phyloP scores from a whole-genome alignment of 2,797 vertebrate genomes.

The Myripristis jacobus region DNA sequence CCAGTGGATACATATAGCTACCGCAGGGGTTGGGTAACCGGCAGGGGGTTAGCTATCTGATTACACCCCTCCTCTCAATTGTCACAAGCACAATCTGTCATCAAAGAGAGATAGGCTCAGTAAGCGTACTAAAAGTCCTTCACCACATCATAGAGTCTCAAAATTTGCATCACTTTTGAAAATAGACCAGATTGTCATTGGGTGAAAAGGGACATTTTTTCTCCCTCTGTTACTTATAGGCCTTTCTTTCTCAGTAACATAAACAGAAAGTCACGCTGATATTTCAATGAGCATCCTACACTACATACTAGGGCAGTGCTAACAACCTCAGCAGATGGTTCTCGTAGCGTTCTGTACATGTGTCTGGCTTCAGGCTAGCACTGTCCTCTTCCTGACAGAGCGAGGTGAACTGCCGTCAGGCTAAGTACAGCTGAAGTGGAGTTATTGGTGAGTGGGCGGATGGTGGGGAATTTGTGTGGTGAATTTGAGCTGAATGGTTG shows the following conservation, averaged over 20 bases:
- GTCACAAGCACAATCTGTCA: slow-evolving; percentile 54
- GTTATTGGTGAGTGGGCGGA: background rate
- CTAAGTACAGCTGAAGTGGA: slow-evolving; percentile 14
- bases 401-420: slow-evolving; percentile 45
- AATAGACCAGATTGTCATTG: background rate
- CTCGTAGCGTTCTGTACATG: slow-evolving; percentile 32
- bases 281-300: slow-evolving; percentile 15
- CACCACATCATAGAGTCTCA: background rate
- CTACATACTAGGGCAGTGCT: background rate
- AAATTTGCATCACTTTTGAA: slow-evolving; percentile 36
- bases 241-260: background rate
- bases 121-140: slow-evolving; percentile 26
- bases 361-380: slow-evolving; percentile 47
- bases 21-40: slow-evolving; percentile 59
- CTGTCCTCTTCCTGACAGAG: slow-evolving; percentile 49
- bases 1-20: slow-evolving; percentile 44
- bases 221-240: background rate
- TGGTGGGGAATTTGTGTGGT: slow-evolving; percentile 6
- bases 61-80: slow-evolving; percentile 49
- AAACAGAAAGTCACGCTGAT: slow-evolving; percentile 12
- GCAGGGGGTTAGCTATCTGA: slow-evolving; percentile 68
- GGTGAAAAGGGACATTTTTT: background rate
- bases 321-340: slow-evolving; percentile 55
- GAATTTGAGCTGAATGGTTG: slow-evolving; percentile 1
- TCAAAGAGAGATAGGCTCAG: slow-evolving; percentile 36